These are phyloP conservation scores for Mormyrus proboscirostris DNA, from an alignment of 2,797 vertebrate genomes.

Conservation along the genomic window DNA sequence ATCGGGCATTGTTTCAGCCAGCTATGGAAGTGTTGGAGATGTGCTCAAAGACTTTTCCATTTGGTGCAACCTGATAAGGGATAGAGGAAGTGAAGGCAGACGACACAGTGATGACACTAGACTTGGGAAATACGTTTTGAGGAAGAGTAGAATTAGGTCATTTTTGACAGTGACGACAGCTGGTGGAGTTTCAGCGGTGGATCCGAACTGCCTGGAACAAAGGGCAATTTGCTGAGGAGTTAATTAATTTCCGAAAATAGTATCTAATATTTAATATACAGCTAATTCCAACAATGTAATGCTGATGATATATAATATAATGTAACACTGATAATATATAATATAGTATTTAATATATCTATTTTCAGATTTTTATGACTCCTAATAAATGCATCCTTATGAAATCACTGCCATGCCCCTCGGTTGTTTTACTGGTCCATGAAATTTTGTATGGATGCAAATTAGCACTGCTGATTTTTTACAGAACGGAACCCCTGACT, in stretches of 20 bases:
- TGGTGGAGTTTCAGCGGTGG: not conserved
- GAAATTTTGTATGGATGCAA: not conserved
- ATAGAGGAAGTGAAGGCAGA: not conserved
- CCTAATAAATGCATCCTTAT: not conserved
- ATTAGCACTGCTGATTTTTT: not conserved
- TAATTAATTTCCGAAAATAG: not conserved
- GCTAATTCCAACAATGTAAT: not conserved
- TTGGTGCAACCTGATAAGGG: not conserved
- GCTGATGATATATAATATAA: not conserved
- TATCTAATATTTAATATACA: not conserved
- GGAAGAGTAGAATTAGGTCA: not conserved
- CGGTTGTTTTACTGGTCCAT: not conserved
- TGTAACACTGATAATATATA: not conserved
- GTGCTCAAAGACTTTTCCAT: not conserved
- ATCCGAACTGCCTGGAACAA: not conserved
- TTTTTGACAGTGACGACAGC: not conserved
- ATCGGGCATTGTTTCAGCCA: not conserved
- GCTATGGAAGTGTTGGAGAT: not conserved
- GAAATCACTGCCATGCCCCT: not conserved
- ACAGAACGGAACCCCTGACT: not conserved
- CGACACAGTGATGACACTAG: not conserved
- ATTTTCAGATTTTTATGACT: not conserved
- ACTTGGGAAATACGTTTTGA: not conserved
- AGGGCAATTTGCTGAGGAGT: not conserved
- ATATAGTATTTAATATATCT: not conserved